A percentile compares a stretch with the other conserved stretches of the same genome.
These are phyloP conservation scores for Julus scanicus DNA, from an alignment of 2,888 invertebrate species.

Conservation along the genomic window DNA sequence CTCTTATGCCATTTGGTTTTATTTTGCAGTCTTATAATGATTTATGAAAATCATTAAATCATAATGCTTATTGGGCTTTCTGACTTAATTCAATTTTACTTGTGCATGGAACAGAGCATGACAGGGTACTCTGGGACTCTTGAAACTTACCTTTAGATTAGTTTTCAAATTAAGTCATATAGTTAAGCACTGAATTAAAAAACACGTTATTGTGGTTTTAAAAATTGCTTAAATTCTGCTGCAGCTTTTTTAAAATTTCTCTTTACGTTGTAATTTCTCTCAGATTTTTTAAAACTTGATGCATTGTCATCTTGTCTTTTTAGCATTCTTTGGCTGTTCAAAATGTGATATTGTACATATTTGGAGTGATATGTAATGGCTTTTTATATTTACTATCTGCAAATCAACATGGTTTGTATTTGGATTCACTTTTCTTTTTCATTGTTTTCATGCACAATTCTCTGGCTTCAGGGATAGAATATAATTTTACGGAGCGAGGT, in stretches of 20 bases:
- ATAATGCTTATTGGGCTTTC: no score
- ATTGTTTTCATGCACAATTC: neutral
- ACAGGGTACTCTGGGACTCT: no score
- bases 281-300: neutral
- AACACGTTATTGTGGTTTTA: no score
- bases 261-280: no score
- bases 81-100: no score
- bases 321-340: constrained; percentile 54
- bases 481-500: no score
- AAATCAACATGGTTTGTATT: constrained; percentile 49
- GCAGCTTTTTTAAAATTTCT: neutral
- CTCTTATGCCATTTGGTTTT: neutral
- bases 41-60: no score
- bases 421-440: constrained; percentile 5
- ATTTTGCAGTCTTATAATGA: neutral
- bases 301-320: neutral
- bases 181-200: no score
- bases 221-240: no score
- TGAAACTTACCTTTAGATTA: no score
- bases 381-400: constrained; percentile 45
- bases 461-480: neutral
- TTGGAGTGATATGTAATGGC: constrained; percentile 55
- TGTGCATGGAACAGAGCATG: no score
- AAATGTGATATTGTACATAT: constrained; percentile 55
- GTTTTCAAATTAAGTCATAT: no score